These are phyloP conservation scores for Lobophora halterata DNA, from an alignment of 2,888 invertebrate species.

Conservation along the genomic window DNA sequence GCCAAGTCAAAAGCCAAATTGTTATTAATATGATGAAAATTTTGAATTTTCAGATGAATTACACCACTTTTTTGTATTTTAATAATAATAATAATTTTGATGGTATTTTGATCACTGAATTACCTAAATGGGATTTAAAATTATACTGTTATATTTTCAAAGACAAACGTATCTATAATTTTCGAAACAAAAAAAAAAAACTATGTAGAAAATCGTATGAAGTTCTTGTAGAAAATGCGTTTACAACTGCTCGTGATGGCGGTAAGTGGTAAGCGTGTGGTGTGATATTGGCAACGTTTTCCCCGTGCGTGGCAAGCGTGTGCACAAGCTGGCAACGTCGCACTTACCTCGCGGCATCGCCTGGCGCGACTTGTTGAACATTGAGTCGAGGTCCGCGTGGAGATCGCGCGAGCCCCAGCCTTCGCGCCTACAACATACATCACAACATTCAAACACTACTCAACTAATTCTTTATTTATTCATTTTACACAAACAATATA, in stretches of 20 bases:
- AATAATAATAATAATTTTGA: too few species aligned
- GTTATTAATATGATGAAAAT: constrained; percentile 15
- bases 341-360: constrained; percentile 86
- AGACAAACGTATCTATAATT: too few species aligned
- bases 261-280: too few species aligned
- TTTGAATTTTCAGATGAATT: constrained; percentile 19
- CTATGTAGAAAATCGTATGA: neutral
- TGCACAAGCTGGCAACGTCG: constrained; percentile 32
- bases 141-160: too few species aligned
- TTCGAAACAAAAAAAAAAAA: too few species aligned
- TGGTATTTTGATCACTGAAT: too few species aligned
- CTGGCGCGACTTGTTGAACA: constrained; percentile 82
- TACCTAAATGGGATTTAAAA: too few species aligned
- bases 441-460: constrained; percentile 9
- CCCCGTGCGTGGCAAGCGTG: constrained; percentile 47
- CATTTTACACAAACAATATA: neutral
- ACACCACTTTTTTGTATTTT: too few species aligned
- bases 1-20: constrained; percentile 28
- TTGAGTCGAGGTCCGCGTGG: constrained; percentile 86
- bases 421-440: constrained; percentile 57
- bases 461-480: too few species aligned
- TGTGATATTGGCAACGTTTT: constrained; percentile 67
- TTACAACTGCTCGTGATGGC: constrained; percentile 28
- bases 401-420: constrained; percentile 84
- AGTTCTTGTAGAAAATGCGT: too few species aligned